Conservation (phyloP, 1,140 invertebrate genomes). For the Anastrepha obliqua region DNA sequence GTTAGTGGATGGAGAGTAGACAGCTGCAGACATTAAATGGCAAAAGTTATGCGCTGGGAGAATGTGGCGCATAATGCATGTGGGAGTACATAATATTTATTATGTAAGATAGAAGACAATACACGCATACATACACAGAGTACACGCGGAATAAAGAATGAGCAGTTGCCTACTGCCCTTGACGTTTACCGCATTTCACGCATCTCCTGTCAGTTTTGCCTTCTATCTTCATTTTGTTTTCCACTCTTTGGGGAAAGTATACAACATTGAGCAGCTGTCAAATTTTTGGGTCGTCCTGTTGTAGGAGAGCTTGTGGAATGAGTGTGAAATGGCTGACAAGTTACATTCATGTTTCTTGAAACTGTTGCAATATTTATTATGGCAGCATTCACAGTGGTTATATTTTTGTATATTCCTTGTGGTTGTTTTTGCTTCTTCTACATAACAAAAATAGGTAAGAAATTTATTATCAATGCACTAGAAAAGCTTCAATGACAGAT, state of each 20-base stretch:
- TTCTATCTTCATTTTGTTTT: background rate
- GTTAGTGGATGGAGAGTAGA: background rate
- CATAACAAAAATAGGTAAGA: background rate
- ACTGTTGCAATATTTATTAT: slow-evolving; percentile 40
- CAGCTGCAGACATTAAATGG: background rate
- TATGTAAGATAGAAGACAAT: background rate
- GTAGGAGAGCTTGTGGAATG: background rate
- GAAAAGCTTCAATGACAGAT: background rate
- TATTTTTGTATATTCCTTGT: background rate
- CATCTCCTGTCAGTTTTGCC: background rate
- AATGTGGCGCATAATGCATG: background rate
- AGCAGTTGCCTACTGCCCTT: background rate
- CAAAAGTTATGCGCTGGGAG: background rate
- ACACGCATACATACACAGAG: background rate
- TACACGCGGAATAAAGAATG: background rate
- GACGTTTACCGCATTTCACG: background rate
- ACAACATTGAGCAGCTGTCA: slow-evolving; percentile 30
- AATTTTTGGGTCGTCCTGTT: background rate
- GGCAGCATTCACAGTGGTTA: background rate
- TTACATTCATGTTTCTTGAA: slow-evolving; percentile 17
- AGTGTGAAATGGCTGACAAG: background rate
- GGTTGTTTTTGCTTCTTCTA: background rate
- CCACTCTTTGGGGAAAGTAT: slow-evolving; percentile 37
- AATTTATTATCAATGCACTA: slow-evolving; percentile 39
- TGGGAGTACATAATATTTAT: background rate